Evolutionary conservation across 1,140 invertebrate species (phyloP), one percentile per base, ranked within the genome.

Genomic region (Amyelois transitella): DNA sequence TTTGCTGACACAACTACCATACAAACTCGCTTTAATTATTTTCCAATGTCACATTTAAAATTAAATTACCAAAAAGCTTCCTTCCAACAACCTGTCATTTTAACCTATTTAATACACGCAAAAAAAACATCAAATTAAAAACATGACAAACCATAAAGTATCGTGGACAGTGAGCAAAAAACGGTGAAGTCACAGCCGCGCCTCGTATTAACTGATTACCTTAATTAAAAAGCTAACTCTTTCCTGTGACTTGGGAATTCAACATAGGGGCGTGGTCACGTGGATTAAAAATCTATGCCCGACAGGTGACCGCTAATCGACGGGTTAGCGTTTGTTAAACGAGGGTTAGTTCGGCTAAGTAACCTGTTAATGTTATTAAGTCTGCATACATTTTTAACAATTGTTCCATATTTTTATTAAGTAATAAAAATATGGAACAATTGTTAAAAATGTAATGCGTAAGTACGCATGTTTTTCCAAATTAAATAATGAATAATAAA

Each of bases 211-310:
- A 83, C 80, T 83, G 81, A 83, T 85, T 85, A 82, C 66, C 67
- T 79, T 85, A 85, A 83, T 83, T 81, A 85, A 83, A 79, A 80
- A 71, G 52, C 67, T 72, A 85, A 85, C 81, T 85, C 81, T 85
- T 85, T 77, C 53, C 64, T 32, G 58, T 64, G 66, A 65, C 66
- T n/a, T 56, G 78, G 77, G 81, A 77, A 32, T 68, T 38, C 12
- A 8, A 38, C 32, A 1, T 54, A 51, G 57, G 45, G 61, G 70
- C 58, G 72, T 71, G 68, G 73, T 67, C 66, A 54, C 56, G 59
- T 55, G 54, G 59, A 66, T 64, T 72, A 69, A 58, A 79, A 82
- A 82, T 80, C 76, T 73, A 79, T 62, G 69, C 69, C 25, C 12
- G 64, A 25, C 50, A 17, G 55, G 60, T 66, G 12, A 48, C 6